phyloP scores from a whole-genome alignment of 1,140 invertebrate genomes.

The Lepeophtheirus salmonis region DNA sequence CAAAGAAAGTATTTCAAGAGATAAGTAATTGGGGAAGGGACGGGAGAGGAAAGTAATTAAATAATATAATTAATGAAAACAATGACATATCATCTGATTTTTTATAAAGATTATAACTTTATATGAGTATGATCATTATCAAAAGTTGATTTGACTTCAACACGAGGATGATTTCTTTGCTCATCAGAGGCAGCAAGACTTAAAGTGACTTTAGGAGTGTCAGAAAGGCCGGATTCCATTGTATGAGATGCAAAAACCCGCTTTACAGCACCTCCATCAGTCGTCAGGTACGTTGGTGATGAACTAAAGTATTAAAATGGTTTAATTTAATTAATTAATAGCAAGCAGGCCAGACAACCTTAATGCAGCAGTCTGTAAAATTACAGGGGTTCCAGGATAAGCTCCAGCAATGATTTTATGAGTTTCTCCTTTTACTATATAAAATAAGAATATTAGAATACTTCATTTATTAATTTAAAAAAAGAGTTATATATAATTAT shows the following conservation, averaged over 20 bases:
- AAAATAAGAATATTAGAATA: neutral
- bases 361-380: constrained; percentile 36
- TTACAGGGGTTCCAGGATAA: constrained; percentile 31
- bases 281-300: neutral
- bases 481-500: constrained; percentile 33
- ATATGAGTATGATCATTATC: too few species aligned
- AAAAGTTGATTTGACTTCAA: too few species aligned
- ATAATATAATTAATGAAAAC: too few species aligned
- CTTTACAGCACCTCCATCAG: neutral
- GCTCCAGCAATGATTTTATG: constrained; percentile 24
- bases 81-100: too few species aligned
- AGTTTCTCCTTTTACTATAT: constrained; percentile 33
- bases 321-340: neutral
- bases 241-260: neutral
- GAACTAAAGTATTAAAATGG: neutral
- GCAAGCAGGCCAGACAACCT: neutral
- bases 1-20: too few species aligned
- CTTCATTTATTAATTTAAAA: neutral
- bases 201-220: too few species aligned
- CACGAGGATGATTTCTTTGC: too few species aligned
- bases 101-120: too few species aligned
- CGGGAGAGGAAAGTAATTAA: too few species aligned
- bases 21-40: too few species aligned
- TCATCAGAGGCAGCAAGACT: too few species aligned
- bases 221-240: too few species aligned